Base-by-base conservation (phyloP, 1,140 invertebrate genomes). In the Schmidtea mediterranea region DNA sequence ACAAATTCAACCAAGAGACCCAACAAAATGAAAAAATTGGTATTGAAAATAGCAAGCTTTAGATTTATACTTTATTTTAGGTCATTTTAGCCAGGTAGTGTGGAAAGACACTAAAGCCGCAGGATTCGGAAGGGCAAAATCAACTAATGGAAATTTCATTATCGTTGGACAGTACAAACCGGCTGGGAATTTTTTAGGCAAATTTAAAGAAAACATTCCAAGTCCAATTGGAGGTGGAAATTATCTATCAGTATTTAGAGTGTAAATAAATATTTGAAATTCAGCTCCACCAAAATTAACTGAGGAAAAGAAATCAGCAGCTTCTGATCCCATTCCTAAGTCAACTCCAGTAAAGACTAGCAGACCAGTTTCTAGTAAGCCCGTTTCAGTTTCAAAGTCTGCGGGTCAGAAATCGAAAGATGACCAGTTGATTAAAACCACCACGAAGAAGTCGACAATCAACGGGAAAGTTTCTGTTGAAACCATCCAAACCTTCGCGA, bases 111-210 rank as follows among this genome's bases (percentile, higher is more conserved):
- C 71, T 1, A 71, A 62, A 49, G 73, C 77, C 56, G 61, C 79
- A 53, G 78, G 78, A 1, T 72, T 79, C 8, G 77, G 73, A 2
- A 69, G 71, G 52, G 75, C 76, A 8, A 51, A 52, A 22, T 52
- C 52, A 6, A 51, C 64, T 52, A 73, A 57, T 62, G 77, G 77
- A 0, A 73, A 75, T 55, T 52, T 49, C 41, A 54, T 54, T 19
- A 76, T 79, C 0, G 77, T 80, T 0, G 77, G 76, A 1, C 75
- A 78, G 58, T 81, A 80, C 57, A 71, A 72, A 5, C 77, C 77
- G 0, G 61, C 70, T 1, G 78, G 78, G 8, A 80, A 80, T 58
- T 66, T 75, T 10, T 73, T 74, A 2, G 77, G 76, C 2, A 71
- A 73, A 32, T 79, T 78, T 58, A 69, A 77, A 54, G 65, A 69